Base-by-base conservation (phyloP, 2,113 vertebrate species). In the Calidris pugnax region DNA sequence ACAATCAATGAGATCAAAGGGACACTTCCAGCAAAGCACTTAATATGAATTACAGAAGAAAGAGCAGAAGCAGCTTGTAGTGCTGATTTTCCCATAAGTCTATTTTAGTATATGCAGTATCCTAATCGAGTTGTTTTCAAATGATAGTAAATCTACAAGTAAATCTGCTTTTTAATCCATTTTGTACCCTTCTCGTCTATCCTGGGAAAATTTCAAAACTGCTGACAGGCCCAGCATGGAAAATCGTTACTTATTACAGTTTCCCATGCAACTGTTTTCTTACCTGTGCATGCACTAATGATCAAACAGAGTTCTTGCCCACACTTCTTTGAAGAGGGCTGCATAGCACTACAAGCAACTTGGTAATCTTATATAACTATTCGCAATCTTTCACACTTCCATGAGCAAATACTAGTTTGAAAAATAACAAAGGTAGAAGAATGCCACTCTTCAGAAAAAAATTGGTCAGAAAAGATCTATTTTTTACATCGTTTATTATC, bases 201-300 rank as follows among this genome's bases (percentile, higher is more conserved):
- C 30, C 50, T 93, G 86, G 77, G 94, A 94, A 96, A 95, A 87
- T 45, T 48, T 94, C 62, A 93, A 81, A 94, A 84, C 14, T 95
- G 94, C 95, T 97, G 95, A 96, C 94, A 89, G 79, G 57, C 69
- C 93, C 91, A 87, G 87, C 90, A 92, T 93, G 89, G 87, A 93
- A 95, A 97, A 85, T 57, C 21, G 76, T 62, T 47, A 64, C 56
- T 75, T 48, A 71, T 32, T 51, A 35, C 22, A 48, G 53, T 71
- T 95, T 95, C 79, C 66, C 89, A 87, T 59, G 76, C 37, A 84
- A 85, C 23, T 90, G 67, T 87, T 94, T 92, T 87, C 51, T 87
- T 94, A 97, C 93, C 92, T 89, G 66, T 78, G 69, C 81, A 91
- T 22, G 93, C 93, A 83, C 76, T 73, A 83, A 59, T 64, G 90